Base-by-base conservation (phyloP, 2,888 invertebrate species). In the Cecidostiba fungosa region DNA sequence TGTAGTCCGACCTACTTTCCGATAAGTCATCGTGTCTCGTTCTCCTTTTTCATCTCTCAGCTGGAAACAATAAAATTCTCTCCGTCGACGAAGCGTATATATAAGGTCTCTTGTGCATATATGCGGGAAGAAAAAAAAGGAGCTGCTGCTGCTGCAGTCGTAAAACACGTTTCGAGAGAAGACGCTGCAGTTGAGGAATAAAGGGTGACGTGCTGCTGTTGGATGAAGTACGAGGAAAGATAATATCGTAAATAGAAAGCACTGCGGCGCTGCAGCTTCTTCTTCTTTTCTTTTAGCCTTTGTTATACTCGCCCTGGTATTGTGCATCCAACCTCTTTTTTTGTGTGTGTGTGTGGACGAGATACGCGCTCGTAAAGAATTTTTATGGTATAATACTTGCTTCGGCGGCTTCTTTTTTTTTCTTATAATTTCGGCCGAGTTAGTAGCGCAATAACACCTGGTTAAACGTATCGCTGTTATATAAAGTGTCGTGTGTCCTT, bases 241-340 rank as follows among this genome's bases (percentile, higher is more conserved):
- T 54, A 54, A 54, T 54, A n/a, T 54, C 54, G 54, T 54, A 54
- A 54, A 54, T 54, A 54, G n/a, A 54, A 54, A 54, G 54, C n/a
- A 32, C 32, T 36, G 12, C 12, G 10, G 43, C 12, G 2, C 12
- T 43, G 43, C 43, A 10, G 12, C 43, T 43, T 43, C 1, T 8
- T 12, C 43, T 43, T 43, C 43, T 39, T 39, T 12, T 10, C 12
- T 10, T 43, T 10, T 10, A 10, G 43, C 12, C 43, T 43, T 43
- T 43, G 43, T 43, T 10, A 43, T 8, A 32, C 39, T 12, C 43
- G 2, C 2, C 12, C 43, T 43, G 43, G 43, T 43, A 43, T 43
- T 43, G 43, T 43, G 3, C 12, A 10, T 12, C 12, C 43, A 10
- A 43, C 43, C 43, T 12, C 12, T 43, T 32, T 43, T 43, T 43